These are phyloP conservation scores for Bicyclus anynana DNA, from an alignment of 1,140 invertebrate species.

Conservation along the genomic window DNA sequence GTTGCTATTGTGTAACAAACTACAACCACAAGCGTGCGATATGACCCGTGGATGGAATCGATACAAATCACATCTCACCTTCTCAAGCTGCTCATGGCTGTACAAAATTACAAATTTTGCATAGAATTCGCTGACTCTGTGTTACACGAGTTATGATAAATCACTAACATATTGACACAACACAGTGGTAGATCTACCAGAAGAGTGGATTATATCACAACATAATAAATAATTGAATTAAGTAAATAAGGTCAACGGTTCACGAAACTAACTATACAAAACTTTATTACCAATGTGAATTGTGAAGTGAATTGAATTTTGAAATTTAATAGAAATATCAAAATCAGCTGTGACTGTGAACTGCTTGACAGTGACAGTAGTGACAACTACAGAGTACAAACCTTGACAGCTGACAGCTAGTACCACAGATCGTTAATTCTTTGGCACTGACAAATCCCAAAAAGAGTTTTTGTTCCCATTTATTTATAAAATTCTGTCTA, in stretches of 20 bases:
- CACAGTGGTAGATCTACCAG: background rate
- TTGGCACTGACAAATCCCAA: too few species aligned
- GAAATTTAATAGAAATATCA: too few species aligned
- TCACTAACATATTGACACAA: background rate
- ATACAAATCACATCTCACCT: slow-evolving; percentile 13
- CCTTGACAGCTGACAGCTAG: too few species aligned
- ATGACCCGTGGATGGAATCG: background rate
- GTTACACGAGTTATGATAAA: background rate
- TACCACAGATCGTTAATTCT: too few species aligned
- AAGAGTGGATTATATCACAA: background rate
- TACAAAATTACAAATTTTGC: background rate
- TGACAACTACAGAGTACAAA: too few species aligned
- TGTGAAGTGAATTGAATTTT: too few species aligned
- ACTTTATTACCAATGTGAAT: too few species aligned
- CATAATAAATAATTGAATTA: background rate
- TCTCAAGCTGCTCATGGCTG: slow-evolving; percentile 17
- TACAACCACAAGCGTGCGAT: background rate
- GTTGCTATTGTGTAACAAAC: slow-evolving; percentile 7
- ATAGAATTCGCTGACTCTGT: background rate
- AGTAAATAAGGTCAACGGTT: slow-evolving; percentile 28
- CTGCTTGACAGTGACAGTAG: too few species aligned
- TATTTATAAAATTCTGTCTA: too few species aligned
- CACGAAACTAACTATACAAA: background rate
- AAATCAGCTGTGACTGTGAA: too few species aligned
- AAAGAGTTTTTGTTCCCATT: too few species aligned